Base-by-base conservation (phyloP, 2,888 invertebrate species). In the Mythimna lalbum region DNA sequence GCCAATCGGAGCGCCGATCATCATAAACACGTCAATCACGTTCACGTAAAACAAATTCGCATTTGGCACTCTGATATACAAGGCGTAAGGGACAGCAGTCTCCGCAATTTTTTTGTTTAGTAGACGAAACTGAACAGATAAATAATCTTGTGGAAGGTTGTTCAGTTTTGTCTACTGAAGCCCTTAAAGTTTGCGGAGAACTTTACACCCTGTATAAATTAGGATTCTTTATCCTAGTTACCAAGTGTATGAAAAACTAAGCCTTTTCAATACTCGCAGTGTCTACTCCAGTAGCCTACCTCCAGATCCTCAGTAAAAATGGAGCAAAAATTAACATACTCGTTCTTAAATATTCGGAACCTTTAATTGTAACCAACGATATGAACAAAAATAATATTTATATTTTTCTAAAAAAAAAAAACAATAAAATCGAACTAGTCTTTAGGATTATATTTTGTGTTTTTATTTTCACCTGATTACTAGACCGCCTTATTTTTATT, bases 401-500 rank as follows among this genome's bases (percentile, higher is more conserved):
- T 86, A 83, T 67, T 81, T 76, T 81, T 79, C 69, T 71, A 75
- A 50, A 71, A 72, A 68, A 79, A 39, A 76, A 75, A 65, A 64
- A 59, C 50, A 86, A 80, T 86, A 82, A 86, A 83, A 73, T 78
- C 33, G 53, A 82, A 84, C 86, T 84, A 84, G 84, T 84, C 84
- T 82, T 70, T 81, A 86, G 76, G 65, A 79, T 81, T 70, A 79
- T 27, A 12, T 64, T 61, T 64, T 72, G 55, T 66, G 14, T 17
- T 79, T 72, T 69, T 72, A 43, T 70, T 63, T 52, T n/a, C 9
- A 0, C 47, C 47, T 49, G 7, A n/a, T n/a, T 49, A n/a, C n/a
- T 17, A 43, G 17, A 43, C 6, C 43, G 19, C 4, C n/a, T n/a
- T n/a, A 36, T 36, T 36, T 36, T 9, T 9, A 1, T 36, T 39